A percentile compares a stretch with the other conserved stretches of the same genome.
phyloP scores from a whole-genome alignment of 2,113 vertebrate species.

The Rhipidura dahli region DNA sequence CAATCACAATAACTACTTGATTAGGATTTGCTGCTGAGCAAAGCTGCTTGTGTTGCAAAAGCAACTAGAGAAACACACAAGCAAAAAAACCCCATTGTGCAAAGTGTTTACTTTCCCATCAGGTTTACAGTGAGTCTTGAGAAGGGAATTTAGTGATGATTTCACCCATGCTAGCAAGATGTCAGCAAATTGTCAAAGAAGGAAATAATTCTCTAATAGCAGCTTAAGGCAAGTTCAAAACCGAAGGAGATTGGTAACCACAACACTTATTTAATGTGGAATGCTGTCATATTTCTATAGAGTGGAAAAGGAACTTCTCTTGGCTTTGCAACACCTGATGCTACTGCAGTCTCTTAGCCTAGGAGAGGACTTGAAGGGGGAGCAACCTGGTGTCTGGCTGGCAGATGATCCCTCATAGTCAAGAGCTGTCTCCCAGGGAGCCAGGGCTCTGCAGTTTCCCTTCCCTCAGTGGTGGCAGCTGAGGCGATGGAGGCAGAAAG shows the following conservation, averaged over 20 bases:
- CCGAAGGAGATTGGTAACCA: not conserved
- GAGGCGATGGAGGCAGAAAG: fast-evolving
- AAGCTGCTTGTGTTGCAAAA: constrained; percentile 59
- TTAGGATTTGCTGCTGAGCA: constrained; percentile 34
- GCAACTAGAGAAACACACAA: not conserved
- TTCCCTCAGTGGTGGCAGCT: not conserved
- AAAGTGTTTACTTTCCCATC: constrained; percentile 36
- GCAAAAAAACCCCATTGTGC: not conserved
- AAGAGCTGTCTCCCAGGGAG: not conserved
- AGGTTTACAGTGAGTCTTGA: not conserved
- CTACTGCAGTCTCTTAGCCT: fast-evolving
- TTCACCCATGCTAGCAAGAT: not conserved
- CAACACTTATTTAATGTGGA: not conserved
- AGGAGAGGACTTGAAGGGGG: not conserved
- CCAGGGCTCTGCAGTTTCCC: not conserved
- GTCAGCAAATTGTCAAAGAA: not conserved
- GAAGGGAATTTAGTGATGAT: constrained; percentile 2
- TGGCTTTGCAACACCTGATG: fast-evolving
- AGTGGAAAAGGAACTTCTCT: not conserved
- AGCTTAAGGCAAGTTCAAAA: not conserved
- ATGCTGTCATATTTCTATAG: not conserved
- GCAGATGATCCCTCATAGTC: fast-evolving
- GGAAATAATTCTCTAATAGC: not conserved
- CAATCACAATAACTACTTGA: constrained; percentile 43
- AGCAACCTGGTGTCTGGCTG: fast-evolving